Evolutionary conservation across 2,113 vertebrate species (phyloP).

Genomic region (Spermophilus dauricus): DNA sequence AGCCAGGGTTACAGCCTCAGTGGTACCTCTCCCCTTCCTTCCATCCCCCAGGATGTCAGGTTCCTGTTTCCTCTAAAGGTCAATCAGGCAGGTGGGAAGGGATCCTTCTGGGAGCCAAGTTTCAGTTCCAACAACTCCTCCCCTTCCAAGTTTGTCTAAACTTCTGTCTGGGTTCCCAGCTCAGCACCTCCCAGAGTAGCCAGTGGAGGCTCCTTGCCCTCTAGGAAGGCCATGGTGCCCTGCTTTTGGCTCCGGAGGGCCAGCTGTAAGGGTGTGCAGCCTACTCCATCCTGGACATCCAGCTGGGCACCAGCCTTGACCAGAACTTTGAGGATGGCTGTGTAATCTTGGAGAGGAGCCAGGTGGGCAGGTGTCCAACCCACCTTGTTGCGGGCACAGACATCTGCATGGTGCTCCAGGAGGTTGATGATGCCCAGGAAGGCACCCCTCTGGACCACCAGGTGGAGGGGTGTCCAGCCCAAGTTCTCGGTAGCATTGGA

Average conservation of each 20-base stretch:
- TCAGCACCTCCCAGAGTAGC: neutral
- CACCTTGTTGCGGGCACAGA: slow-evolving; percentile 89
- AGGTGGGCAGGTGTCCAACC: slow-evolving; percentile 91
- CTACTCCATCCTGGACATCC: slow-evolving; percentile 84
- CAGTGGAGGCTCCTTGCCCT: slow-evolving; percentile 28
- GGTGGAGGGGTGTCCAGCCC: slow-evolving; percentile 91
- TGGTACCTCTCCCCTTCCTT: rapidly evolving
- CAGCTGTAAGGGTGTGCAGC: slow-evolving; percentile 89
- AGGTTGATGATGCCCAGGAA: slow-evolving; percentile 89
- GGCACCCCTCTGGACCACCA: slow-evolving; percentile 88
- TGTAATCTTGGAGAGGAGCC: slow-evolving; percentile 88
- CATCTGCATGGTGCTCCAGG: slow-evolving; percentile 87
- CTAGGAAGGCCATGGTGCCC: slow-evolving; percentile 86
- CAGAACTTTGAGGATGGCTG: slow-evolving; percentile 89
- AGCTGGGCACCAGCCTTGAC: slow-evolving; percentile 88
- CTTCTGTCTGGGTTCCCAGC: neutral
- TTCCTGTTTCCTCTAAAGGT: neutral
- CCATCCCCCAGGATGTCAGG: neutral
- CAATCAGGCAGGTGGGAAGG: neutral
- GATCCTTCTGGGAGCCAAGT: neutral
- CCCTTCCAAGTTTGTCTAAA: neutral
- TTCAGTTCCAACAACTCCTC: neutral
- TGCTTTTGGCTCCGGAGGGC: slow-evolving; percentile 86
- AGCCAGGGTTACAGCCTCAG: neutral
- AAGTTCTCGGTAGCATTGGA: slow-evolving; percentile 88